Evolutionary conservation across 30 jellyfish, hydroid and myxozoan species (phyloP).

Genomic region (Phacellophora camtschatica): DNA sequence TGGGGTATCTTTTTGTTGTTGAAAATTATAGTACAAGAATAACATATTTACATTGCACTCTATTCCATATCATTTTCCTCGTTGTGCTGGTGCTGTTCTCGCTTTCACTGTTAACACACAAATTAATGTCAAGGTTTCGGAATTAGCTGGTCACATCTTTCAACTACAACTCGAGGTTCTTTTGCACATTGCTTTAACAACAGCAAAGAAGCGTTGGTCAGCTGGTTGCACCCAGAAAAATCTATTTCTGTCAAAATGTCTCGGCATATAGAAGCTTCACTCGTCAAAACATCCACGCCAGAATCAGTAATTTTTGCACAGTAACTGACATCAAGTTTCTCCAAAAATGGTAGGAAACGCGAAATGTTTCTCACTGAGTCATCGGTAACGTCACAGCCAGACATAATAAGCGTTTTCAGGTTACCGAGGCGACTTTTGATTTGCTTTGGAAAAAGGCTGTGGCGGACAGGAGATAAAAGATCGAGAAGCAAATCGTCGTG

Average conservation of each 20-base stretch:
- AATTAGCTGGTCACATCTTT: constrained; percentile 31
- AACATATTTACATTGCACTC: too few relatives aligned
- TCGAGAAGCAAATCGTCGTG: constrained; percentile 57
- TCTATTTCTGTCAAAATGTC: constrained; percentile 37
- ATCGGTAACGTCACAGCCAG: constrained; percentile 87
- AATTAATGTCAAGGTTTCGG: too few relatives aligned
- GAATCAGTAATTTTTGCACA: constrained; percentile 66
- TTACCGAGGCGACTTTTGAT: constrained; percentile 45
- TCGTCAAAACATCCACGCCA: constrained; percentile 55
- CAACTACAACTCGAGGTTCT: constrained; percentile 50
- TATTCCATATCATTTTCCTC: too few relatives aligned
- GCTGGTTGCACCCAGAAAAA: constrained; percentile 64
- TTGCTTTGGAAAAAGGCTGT: constrained; percentile 11
- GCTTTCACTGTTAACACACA: too few relatives aligned
- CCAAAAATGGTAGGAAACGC: constrained; percentile 57
- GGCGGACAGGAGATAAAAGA: constrained; percentile 51
- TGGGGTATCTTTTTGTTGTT: too few relatives aligned
- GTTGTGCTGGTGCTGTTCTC: too few relatives aligned
- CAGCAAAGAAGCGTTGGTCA: constrained; percentile 39
- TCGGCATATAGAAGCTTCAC: constrained; percentile 57
- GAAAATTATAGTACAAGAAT: too few relatives aligned
- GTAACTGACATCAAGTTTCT: constrained; percentile 70
- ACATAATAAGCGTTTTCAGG: constrained; percentile 44
- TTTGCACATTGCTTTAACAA: constrained; percentile 46
- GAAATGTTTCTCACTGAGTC: constrained; percentile 51